Conservation (phyloP, 1,140 invertebrate genomes). For the Sinella curviseta region DNA sequence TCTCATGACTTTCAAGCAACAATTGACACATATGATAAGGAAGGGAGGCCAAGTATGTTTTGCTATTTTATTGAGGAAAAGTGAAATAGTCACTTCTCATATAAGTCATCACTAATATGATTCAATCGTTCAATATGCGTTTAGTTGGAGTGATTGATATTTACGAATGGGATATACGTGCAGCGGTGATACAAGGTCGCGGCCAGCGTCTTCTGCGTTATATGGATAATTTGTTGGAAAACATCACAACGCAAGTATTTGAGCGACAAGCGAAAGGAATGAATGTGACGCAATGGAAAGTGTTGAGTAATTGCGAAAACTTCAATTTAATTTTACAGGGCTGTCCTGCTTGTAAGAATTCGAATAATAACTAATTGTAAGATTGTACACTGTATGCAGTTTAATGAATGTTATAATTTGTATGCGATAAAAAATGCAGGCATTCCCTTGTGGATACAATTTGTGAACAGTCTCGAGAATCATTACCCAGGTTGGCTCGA, state of each 20-base stretch:
- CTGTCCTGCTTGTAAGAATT: neutral
- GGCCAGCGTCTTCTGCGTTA: neutral
- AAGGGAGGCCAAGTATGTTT: neutral
- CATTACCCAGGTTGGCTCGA: conserved; percentile 3
- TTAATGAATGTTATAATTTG: neutral
- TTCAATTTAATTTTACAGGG: neutral
- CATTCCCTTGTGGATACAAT: conserved; percentile 2
- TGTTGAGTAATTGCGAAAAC: neutral
- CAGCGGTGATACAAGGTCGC: neutral
- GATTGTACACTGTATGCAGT: neutral
- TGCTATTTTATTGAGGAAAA: neutral
- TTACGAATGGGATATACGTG: neutral
- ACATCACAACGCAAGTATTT: conserved; percentile 1
- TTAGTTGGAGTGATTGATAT: conserved; percentile 16
- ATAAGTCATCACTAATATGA: neutral
- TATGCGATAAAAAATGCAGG: neutral
- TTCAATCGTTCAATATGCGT: no score
- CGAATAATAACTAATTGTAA: neutral
- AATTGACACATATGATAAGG: neutral
- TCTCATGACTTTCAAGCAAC: neutral
- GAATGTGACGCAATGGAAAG: conserved; percentile 15
- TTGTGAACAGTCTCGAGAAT: neutral
- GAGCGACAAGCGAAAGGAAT: neutral
- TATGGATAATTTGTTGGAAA: neutral
- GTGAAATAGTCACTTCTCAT: neutral